These are phyloP conservation scores for Notothenia coriiceps DNA, from an alignment of 2,113 vertebrate genomes.

Conservation along the genomic window DNA sequence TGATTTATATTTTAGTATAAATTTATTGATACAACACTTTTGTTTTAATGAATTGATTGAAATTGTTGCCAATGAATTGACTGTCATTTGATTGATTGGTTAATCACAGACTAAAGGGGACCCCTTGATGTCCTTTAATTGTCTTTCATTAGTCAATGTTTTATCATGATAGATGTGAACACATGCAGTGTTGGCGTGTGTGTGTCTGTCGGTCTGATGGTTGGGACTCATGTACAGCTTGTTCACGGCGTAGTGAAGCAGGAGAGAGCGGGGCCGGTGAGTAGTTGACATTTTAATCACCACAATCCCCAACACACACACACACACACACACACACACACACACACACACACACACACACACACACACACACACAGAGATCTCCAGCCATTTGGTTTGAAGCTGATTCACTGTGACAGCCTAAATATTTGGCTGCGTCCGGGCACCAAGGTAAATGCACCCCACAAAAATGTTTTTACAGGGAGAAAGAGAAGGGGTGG, in stretches of 20 bases:
- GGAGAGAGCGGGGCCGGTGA: slow-evolving; percentile 44
- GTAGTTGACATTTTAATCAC: slow-evolving; percentile 72
- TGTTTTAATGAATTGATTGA: neutral
- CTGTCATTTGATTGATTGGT: neutral
- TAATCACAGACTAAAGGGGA: neutral
- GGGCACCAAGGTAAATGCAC: slow-evolving; percentile 79
- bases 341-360: slow-evolving; percentile 37
- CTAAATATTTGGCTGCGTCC: slow-evolving; percentile 84
- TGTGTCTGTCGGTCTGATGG: neutral
- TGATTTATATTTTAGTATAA: no score
- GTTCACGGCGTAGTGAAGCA: slow-evolving; percentile 43
- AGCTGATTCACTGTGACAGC: slow-evolving; percentile 83
- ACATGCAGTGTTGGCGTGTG: neutral
- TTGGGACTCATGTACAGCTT: slow-evolving; percentile 28
- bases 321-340: slow-evolving; percentile 35
- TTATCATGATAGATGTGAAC: neutral
- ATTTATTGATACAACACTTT: no score
- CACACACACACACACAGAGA: slow-evolving; percentile 22
- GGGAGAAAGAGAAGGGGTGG: slow-evolving; percentile 30
- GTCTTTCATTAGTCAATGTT: neutral
- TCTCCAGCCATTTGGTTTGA: slow-evolving; percentile 80
- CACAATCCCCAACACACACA: slow-evolving; percentile 51
- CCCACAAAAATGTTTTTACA: slow-evolving; percentile 80
- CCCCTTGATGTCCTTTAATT: neutral
- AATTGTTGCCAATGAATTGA: neutral